A percentile compares a stretch with the other conserved stretches of the same genome.
These are phyloP conservation scores for Sylvietta virens DNA, from an alignment of 2,113 vertebrate species.

Conservation along the genomic window DNA sequence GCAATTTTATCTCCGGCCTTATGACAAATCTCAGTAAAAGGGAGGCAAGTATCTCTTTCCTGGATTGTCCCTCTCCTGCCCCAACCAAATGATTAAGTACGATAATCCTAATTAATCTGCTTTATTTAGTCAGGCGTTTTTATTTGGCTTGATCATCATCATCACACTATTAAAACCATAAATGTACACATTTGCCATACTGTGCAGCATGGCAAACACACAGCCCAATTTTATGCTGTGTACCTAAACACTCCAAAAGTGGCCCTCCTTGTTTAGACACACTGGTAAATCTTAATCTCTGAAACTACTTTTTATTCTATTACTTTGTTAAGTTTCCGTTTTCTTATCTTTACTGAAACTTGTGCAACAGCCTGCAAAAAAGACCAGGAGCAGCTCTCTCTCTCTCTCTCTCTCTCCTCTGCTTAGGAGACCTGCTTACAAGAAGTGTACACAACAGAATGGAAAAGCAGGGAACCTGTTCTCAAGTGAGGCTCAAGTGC, in stretches of 20 bases:
- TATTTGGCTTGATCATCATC: background rate
- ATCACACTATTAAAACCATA: background rate
- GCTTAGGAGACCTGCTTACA: background rate
- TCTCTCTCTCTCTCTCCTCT: background rate
- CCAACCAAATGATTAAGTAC: background rate
- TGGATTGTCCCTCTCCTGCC: background rate
- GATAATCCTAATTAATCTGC: background rate
- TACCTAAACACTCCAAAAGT: background rate
- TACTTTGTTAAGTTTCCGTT: background rate
- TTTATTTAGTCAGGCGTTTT: background rate
- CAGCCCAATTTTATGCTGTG: background rate
- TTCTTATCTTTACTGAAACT: background rate
- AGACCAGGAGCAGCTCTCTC: background rate
- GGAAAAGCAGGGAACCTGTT: background rate
- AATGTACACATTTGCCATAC: background rate
- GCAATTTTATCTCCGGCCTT: background rate
- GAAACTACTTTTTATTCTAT: background rate
- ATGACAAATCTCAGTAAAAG: background rate
- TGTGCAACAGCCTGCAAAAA: background rate
- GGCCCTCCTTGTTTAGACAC: background rate
- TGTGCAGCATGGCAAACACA: background rate
- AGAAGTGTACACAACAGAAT: accelerated
- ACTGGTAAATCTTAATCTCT: accelerated
- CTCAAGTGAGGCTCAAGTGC: background rate
- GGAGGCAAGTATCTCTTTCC: background rate